Evolutionary conservation across 2,113 vertebrate genomes (phyloP).

Genomic region (Nothoprocta perdicaria): DNA sequence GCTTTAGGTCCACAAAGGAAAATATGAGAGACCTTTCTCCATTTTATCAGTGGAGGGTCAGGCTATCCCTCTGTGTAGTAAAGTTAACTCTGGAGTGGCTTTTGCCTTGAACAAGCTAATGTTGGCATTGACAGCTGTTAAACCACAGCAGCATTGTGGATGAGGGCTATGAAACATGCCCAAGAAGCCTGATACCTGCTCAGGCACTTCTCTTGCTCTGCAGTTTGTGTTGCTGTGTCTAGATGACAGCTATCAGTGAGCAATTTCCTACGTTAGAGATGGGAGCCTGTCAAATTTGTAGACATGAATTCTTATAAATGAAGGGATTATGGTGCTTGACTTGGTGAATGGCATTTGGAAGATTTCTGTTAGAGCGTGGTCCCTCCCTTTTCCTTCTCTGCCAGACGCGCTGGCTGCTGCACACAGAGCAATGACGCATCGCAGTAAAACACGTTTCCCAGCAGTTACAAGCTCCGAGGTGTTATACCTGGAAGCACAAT

Average conservation of each 20-base stretch:
- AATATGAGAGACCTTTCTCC: background rate
- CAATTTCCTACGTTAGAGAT: background rate
- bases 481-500: background rate
- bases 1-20: background rate
- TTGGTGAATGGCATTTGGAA: background rate
- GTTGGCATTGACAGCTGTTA: background rate
- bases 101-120: background rate
- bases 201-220: background rate
- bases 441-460: background rate
- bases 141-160: background rate
- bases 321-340: background rate
- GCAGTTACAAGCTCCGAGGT: constrained; percentile 39
- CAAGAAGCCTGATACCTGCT: background rate
- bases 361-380: background rate
- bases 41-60: background rate
- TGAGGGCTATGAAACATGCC: rapidly evolving
- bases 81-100: background rate
- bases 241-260: background rate
- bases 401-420: background rate
- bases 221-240: background rate
- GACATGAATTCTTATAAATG: background rate
- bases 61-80: background rate
- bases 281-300: background rate
- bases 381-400: background rate
- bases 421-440: background rate